phyloP scores from a whole-genome alignment of 2,888 invertebrate genomes.

The Macaria liturata region DNA sequence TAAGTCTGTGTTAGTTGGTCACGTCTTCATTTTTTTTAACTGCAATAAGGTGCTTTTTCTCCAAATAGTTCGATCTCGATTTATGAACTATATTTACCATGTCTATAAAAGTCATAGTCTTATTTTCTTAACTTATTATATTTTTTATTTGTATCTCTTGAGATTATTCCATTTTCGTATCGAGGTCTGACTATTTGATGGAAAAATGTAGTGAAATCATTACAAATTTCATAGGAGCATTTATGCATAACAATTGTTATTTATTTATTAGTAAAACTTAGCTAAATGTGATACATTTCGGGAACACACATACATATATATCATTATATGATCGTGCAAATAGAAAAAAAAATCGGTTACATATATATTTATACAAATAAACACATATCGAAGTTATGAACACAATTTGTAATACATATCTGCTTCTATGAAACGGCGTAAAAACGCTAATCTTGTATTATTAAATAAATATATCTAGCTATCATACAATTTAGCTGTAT shows the following conservation, averaged over 20 bases:
- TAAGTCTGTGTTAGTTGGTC: conserved; percentile 50
- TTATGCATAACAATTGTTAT: conserved; percentile 47
- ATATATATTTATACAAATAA: conserved; percentile 18
- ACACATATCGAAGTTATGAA: conserved; percentile 53
- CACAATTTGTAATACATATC: conserved; percentile 60
- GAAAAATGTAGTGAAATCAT: no score
- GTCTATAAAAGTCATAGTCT: no score
- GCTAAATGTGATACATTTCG: conserved; percentile 9
- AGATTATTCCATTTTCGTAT: no score
- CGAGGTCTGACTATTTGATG: no score
- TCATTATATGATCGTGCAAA: not conserved
- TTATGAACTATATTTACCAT: no score
- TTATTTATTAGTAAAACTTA: not conserved
- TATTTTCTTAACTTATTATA: no score
- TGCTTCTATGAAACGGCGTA: conserved; percentile 71
- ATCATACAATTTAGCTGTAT: conserved; percentile 40
- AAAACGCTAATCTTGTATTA: conserved; percentile 43
- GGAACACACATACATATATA: conserved; percentile 1
- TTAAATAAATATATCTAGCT: conserved; percentile 41
- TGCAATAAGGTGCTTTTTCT: not conserved
- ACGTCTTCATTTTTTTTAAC: conserved; percentile 14
- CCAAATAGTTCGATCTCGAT: not conserved
- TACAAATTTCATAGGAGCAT: conserved; percentile 68
- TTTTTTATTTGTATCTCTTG: no score
- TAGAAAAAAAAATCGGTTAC: conserved; percentile 1